A percentile compares a stretch with the other conserved stretches of the same genome.
These are phyloP conservation scores for Mesorhabditis spiculigera DNA, from an alignment of 2,888 invertebrate genomes.

Conservation along the genomic window DNA sequence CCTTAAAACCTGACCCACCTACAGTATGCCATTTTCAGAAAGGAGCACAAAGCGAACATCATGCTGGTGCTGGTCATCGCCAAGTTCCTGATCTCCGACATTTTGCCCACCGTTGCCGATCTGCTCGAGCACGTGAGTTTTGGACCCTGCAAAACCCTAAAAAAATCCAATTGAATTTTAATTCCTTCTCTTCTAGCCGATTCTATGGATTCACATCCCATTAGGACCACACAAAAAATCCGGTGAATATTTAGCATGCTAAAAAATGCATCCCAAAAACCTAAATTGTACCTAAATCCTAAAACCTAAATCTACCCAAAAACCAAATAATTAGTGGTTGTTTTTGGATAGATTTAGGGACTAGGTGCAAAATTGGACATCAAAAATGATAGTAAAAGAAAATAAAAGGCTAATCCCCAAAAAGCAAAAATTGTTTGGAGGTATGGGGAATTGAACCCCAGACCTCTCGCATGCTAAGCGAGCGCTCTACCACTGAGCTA, in stretches of 20 bases:
- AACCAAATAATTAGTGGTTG: too few species aligned
- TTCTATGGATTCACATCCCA: too few species aligned
- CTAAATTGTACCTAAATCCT: too few species aligned
- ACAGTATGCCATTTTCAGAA: conserved; percentile 36
- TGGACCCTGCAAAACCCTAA: not conserved
- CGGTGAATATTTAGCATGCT: too few species aligned
- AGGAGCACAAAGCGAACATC: conserved; percentile 55
- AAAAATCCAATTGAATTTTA: not conserved
- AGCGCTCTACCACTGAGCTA: conserved; percentile 39
- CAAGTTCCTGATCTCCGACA: conserved; percentile 53
- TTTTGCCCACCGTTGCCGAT: conserved; percentile 56
- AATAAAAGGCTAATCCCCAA: too few species aligned
- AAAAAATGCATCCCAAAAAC: too few species aligned
- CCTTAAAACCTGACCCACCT: conserved; percentile 7
- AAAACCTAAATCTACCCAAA: too few species aligned
- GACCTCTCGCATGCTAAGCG: conserved; percentile 39
- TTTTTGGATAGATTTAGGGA: too few species aligned
- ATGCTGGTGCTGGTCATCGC: conserved; percentile 55
- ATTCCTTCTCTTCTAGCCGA: not conserved
- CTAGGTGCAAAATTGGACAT: too few species aligned
- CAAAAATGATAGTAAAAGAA: too few species aligned
- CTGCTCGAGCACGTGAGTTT: conserved; percentile 52
- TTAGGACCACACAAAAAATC: too few species aligned
- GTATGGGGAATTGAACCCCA: conserved; percentile 34
- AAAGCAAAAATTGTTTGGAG: conserved; percentile 11